These are phyloP conservation scores for Macrotrachela quadricornifera DNA, from an alignment of 1,140 invertebrate species.

Conservation along the genomic window DNA sequence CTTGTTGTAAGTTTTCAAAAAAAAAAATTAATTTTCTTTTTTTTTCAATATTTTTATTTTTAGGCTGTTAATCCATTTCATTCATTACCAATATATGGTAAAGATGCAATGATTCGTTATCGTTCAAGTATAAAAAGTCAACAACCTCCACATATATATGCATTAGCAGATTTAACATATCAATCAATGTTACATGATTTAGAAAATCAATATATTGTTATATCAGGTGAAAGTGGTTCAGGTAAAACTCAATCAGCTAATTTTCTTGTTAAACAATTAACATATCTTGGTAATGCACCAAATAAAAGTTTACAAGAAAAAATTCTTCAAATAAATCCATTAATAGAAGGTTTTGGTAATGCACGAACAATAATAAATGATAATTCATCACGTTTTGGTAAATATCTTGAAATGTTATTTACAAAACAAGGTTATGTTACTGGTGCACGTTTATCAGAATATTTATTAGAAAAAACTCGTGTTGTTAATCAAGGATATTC, in stretches of 20 bases:
- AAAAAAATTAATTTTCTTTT: too few species aligned
- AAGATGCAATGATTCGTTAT: slow-evolving; percentile 33
- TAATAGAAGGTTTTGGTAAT: slow-evolving; percentile 43
- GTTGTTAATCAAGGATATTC: slow-evolving; percentile 19
- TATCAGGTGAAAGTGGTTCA: slow-evolving; percentile 88
- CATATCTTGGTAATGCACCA: slow-evolving; percentile 50
- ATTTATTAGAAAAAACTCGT: slow-evolving; percentile 3
- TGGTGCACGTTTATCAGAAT: slow-evolving; percentile 50
- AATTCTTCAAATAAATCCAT: slow-evolving; percentile 8
- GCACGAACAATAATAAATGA: slow-evolving; percentile 53
- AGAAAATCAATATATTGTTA: slow-evolving; percentile 63
- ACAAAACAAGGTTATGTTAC: slow-evolving; percentile 59
- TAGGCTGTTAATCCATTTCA: slow-evolving; percentile 54
- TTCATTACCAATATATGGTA: slow-evolving; percentile 50
- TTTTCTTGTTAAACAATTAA: slow-evolving; percentile 39
- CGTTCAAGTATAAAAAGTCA: slow-evolving; percentile 44
- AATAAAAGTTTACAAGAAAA: slow-evolving; percentile 41
- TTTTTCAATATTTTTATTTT: too few species aligned
- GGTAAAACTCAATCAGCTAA: slow-evolving; percentile 77
- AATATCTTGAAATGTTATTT: slow-evolving; percentile 58
- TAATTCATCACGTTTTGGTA: slow-evolving; percentile 34
- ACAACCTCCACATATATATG: slow-evolving; percentile 62
- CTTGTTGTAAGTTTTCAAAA: slow-evolving; percentile 37
- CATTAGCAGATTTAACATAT: slow-evolving; percentile 52
- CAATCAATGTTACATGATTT: slow-evolving; percentile 56